Percentiles rank a stretch among this genome's conserved stretches.
Conservation (phyloP, 2,113 vertebrate genomes). For the Heloderma charlesbogerti region DNA sequence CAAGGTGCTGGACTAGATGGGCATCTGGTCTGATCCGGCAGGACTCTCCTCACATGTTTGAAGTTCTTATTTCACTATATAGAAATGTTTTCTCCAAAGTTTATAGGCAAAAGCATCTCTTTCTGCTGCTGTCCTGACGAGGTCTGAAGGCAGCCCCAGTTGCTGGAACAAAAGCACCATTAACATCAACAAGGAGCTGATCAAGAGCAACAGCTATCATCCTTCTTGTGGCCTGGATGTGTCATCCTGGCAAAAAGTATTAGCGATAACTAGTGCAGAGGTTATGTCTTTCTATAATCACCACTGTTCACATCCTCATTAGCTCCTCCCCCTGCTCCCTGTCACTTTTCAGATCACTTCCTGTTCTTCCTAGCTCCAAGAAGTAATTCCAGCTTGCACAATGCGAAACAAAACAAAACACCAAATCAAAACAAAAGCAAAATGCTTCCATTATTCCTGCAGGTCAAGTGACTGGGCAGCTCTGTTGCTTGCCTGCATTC, state of each 20-base stretch:
- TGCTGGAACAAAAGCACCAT: slow-evolving; percentile 59
- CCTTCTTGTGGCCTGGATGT: slow-evolving; percentile 41
- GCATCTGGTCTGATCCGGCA: no score
- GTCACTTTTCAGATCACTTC: neutral
- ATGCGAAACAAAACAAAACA: no score
- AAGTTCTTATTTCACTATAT: slow-evolving; percentile 48
- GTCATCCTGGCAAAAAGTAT: no score
- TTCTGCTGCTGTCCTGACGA: slow-evolving; percentile 41
- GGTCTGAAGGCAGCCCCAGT: slow-evolving; percentile 54
- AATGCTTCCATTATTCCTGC: neutral
- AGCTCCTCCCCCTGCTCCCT: neutral
- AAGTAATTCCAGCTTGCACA: neutral
- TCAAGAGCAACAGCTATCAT: slow-evolving; percentile 21
- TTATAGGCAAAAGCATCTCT: slow-evolving; percentile 26
- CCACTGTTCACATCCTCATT: no score
- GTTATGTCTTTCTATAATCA: no score
- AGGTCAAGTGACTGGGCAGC: neutral
- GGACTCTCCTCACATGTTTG: neutral
- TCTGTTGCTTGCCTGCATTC: neutral
- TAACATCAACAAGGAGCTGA: slow-evolving; percentile 44
- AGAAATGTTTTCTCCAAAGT: slow-evolving; percentile 13
- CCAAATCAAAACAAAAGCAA: neutral
- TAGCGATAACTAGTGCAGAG: no score
- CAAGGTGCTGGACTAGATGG: neutral
- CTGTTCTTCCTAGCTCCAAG: slow-evolving; percentile 16